Evolutionary conservation across 2,113 vertebrate species (phyloP), one percentile per base, ranked within the genome.

Genomic region (Felis catus): DNA sequence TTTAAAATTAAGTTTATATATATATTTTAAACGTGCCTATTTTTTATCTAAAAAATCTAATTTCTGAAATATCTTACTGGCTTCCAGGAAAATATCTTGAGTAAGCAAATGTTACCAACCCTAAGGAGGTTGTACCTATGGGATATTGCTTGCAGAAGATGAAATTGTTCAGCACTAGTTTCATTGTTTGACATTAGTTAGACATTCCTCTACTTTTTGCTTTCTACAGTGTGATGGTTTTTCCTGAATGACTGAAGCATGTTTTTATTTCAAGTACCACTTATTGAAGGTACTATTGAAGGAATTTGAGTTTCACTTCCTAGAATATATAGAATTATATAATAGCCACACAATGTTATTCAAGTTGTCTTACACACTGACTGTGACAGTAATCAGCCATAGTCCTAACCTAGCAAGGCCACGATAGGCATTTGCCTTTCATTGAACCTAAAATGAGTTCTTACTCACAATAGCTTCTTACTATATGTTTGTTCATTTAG

Each of bases 71-170:
- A 55, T n/a, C 15, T 81, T 76, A 55, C 18, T 81, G 8, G 16
- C 82, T 93, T 88, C 3, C 61, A 87, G 48, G 92, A 96, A 90
- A 95, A 73, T 93, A 81, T 31, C 68, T 81, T 96, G 80, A 76
- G 29, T 79, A 85, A 93, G 79, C 33, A 80, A 89, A 81, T 36
- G 8, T 92, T 11, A 13, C 23, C 25, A 95, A 14, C 55, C 14
- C 33, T 71, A 66, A 55, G 55, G 93, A 84, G 19, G 29, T 61
- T 90, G 19, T 18, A 21, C 18, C 71, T 88, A 21, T 76, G 53
- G 19, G 8, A 63, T 19, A 84, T 3, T 6, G 76, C 11, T 73
- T 21, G 63, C 39, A 71, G n/a, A 96, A 86, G 5, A 86, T 79
- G 13, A 16, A 51, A 3, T 68, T 27, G 13, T 95, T 89, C 36